Percentiles rank a stretch among this genome's conserved stretches.
Conservation (phyloP, 2,113 vertebrate genomes). For the Tenrec ecaudatus region DNA sequence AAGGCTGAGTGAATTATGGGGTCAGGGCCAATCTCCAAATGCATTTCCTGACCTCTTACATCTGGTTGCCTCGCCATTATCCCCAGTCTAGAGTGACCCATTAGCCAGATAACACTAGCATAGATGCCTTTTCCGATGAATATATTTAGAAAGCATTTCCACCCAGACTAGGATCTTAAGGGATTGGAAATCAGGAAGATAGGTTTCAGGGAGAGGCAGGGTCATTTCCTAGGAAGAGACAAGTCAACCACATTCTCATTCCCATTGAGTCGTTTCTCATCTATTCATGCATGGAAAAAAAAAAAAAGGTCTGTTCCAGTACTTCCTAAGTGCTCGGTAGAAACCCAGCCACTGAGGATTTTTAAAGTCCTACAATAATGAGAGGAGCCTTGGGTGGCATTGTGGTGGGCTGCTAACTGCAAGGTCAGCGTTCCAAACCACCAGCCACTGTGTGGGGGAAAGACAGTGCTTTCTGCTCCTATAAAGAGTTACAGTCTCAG, state of each 20-base stretch:
- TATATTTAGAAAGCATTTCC: not conserved
- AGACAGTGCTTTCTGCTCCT: too few relatives aligned
- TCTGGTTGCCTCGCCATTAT: not conserved
- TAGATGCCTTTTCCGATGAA: not conserved
- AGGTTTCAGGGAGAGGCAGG: not conserved
- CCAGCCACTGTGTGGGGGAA: too few relatives aligned
- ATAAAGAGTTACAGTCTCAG: too few relatives aligned
- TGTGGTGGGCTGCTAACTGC: too few relatives aligned
- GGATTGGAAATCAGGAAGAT: not conserved
- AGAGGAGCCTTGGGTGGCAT: not conserved
- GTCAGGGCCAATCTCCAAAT: not conserved
- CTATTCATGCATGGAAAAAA: not conserved
- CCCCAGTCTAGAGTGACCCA: not conserved
- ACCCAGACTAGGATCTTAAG: not conserved
- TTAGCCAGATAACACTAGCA: conserved; percentile 22
- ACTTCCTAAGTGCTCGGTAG: not conserved
- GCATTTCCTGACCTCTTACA: not conserved
- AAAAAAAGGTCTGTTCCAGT: not conserved
- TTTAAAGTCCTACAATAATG: not conserved
- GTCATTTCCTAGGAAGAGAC: not conserved
- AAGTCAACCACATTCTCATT: not conserved
- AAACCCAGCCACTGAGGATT: not conserved
- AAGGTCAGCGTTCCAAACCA: too few relatives aligned
- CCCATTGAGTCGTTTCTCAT: not conserved
- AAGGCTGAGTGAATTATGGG: not conserved